Base-by-base conservation (phyloP, 2,888 invertebrate genomes). In the Yponomeuta sedellus region DNA sequence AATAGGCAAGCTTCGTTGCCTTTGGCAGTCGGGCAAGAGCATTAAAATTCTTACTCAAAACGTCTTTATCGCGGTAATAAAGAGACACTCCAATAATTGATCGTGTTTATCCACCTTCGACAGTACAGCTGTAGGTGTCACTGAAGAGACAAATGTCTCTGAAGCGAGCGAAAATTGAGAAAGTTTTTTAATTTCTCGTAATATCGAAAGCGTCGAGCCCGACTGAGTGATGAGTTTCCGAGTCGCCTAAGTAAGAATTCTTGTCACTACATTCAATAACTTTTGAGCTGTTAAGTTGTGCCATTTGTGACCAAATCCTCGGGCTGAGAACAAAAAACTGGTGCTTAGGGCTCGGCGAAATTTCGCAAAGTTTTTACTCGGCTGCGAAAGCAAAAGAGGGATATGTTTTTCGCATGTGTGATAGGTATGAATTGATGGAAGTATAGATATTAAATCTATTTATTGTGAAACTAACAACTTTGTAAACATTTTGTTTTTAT, bases 131-230 rank as follows among this genome's bases (percentile, higher is more conserved):
- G 20, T 22, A 59, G 59, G 20, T 59, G 22, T 25, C 12, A n/a
- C 20, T 59, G 12, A 59, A 25, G 34, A 19, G 62, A 62, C 34
- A 34, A 39, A 34, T 39, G 62, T 39, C 62, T 5, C 39, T 10
- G 16, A 19, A 62, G 39, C 39, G 62, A 39, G 39, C 34, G 34
- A 62, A 62, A 62, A 62, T 62, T 34, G 39, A 5, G 40, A 62
- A 62, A 62, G 62, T 62, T 62, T 62, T 62, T 62, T 62, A 62
- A 62, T 62, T 62, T 62, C 34, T 62, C 25, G 59, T 28, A 16
- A 34, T 34, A 34, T 8, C 34, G 34, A 5, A 28, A 34, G 34
- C 39, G 19, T 34, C 10, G 19, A 39, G 61, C n/a, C 12, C 1
- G 62, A 8, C 8, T 52, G 44, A 52, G 44, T 16, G 44, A 52